Base-by-base conservation (phyloP, 2,888 invertebrate species). In the Luperina nickerlii region DNA sequence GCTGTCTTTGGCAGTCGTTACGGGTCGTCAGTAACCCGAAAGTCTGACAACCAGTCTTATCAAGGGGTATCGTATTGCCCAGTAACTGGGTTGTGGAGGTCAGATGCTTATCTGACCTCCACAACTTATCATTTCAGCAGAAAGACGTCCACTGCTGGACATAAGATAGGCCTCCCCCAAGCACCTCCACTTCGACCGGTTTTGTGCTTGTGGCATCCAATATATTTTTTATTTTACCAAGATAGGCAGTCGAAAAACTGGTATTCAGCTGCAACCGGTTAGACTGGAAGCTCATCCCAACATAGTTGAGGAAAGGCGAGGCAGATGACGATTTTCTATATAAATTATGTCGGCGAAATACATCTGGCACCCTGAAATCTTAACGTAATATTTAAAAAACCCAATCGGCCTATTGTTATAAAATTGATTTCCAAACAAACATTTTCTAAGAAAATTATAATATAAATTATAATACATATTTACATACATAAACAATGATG, bases 401-500 rank as follows among this genome's bases (percentile, higher is more conserved):
- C 27, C 2, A 62, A 27, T 32, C 42, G 7, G 71, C 42, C 48
- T 76, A 72, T 69, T 76, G 60, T 76, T 75, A 38, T 48, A 51
- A 65, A 60, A 60, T 6, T 7, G 0, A 15, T 45, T 27, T 68
- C 60, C 24, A 51, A 73, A 48, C 62, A 66, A 60, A 76, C 4
- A 67, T 57, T 70, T 73, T 66, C 69, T 45, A 60, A 54, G 74
- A 74, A 73, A 83, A 73, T 45, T 0, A 27, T 69, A 57, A 18
- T 45, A 32, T 32, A 32, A 0, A n/a, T n/a, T n/a, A n/a, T n/a
- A n/a, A 62, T 32, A 65, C 1, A 11, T 48, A 48, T 57, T 54
- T 51, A 77, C 48, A 32, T 57, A 57, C n/a, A 18, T 68, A 60
- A 54, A 74, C 60, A 75, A 57, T 74, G 62, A 82, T 66, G 76